A percentile compares a stretch with the other conserved stretches of the same genome.
Evolutionary conservation across 2,888 invertebrate genomes (phyloP).

Genomic region (Perdita meconis): DNA sequence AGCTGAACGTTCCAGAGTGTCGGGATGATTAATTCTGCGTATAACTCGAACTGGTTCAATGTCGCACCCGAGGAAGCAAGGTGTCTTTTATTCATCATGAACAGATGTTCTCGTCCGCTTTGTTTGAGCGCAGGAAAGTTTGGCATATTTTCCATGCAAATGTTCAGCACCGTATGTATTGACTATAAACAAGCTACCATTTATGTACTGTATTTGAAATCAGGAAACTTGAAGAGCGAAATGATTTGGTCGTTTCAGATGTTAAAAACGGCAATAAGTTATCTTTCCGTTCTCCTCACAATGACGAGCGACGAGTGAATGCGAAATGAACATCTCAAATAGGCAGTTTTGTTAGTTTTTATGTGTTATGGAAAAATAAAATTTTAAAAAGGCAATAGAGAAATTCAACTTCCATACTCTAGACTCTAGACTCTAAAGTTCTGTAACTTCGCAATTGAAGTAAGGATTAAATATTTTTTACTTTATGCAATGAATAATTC

Average conservation of each 20-base stretch:
- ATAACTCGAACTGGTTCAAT: conserved; percentile 71
- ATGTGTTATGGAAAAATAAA: no score
- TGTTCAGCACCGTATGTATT: conserved; percentile 66
- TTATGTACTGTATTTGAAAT: no score
- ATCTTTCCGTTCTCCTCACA: conserved; percentile 66
- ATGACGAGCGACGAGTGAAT: conserved; percentile 33
- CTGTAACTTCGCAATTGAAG: no score
- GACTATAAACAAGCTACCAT: background rate
- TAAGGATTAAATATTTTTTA: no score
- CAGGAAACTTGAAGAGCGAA: no score
- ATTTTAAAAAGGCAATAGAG: no score
- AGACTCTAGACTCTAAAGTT: no score
- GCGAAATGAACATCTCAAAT: no score
- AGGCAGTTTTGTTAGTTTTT: no score
- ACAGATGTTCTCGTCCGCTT: conserved; percentile 65
- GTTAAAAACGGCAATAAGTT: conserved; percentile 63
- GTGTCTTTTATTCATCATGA: conserved; percentile 63
- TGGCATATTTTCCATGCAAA: conserved; percentile 67
- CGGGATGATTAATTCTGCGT: conserved; percentile 64
- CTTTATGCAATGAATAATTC: no score
- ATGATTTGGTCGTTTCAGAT: conserved; percentile 48
- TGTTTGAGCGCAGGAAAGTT: conserved; percentile 75
- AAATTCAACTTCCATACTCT: no score
- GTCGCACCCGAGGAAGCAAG: conserved; percentile 57
- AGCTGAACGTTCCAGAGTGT: conserved; percentile 69